phyloP scores from a whole-genome alignment of 2,113 vertebrate species.

The Corythoichthys haematopterus region DNA sequence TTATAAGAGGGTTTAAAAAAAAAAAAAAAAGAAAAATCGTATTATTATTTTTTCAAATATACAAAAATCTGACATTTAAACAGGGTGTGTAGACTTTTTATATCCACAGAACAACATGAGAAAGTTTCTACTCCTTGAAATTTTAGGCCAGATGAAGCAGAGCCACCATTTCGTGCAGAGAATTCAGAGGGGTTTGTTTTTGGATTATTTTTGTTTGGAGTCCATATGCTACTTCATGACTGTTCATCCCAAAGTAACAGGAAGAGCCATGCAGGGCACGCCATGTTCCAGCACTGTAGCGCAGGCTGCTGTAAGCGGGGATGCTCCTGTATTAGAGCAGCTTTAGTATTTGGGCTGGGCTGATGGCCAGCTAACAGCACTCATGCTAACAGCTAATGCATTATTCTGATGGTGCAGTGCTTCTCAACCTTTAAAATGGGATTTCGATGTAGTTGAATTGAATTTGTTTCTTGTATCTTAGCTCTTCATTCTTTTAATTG shows the following conservation, averaged over 20 bases:
- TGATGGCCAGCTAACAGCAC: constrained; percentile 20
- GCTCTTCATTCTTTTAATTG: constrained; percentile 15
- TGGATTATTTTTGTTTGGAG: constrained; percentile 3
- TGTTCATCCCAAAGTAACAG: constrained; percentile 27
- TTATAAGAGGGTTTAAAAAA: too few species aligned
- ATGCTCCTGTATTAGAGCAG: constrained; percentile 30
- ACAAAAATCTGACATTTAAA: neutral
- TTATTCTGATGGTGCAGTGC: constrained; percentile 17
- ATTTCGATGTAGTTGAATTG: neutral
- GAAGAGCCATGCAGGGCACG: constrained; percentile 9
- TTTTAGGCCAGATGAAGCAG: constrained; percentile 38
- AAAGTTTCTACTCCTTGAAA: constrained; percentile 29
- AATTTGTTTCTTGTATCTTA: neutral
- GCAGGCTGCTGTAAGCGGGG: constrained; percentile 16
- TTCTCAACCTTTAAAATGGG: neutral
- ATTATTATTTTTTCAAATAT: too few species aligned
- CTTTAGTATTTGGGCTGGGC: constrained; percentile 36
- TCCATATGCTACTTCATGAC: constrained; percentile 12
- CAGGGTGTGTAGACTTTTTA: neutral
- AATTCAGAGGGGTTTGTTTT: neutral
- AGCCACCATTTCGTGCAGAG: neutral
- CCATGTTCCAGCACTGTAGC: constrained; percentile 18
- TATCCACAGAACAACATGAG: neutral
- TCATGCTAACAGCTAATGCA: constrained; percentile 23
- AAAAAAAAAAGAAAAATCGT: too few species aligned